Conservation (phyloP, 2,113 vertebrate species). For the Trachemys scripta region DNA sequence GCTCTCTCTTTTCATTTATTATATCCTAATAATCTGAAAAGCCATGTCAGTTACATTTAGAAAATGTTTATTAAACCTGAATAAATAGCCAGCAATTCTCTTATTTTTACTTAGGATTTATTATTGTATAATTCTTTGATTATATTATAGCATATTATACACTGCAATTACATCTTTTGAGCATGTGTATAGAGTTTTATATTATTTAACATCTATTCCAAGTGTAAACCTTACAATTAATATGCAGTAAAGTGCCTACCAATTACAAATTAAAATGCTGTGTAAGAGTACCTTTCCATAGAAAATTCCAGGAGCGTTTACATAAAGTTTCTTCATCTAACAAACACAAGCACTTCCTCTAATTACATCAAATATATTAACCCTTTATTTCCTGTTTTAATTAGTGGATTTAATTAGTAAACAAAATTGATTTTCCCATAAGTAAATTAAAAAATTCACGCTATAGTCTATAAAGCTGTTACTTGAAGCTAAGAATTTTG, state of each 20-base stretch:
- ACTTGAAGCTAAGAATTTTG: slow-evolving; percentile 31
- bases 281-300: neutral
- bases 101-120: neutral
- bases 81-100: neutral
- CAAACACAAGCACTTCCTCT: neutral
- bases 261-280: neutral
- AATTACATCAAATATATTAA: slow-evolving; percentile 37
- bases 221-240: neutral
- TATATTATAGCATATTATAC: neutral
- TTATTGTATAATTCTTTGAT: neutral
- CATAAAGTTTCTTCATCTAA: slow-evolving; percentile 46
- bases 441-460: slow-evolving; percentile 49
- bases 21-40: neutral
- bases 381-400: slow-evolving; percentile 22
- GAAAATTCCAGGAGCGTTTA: slow-evolving; percentile 31
- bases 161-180: neutral
- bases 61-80: neutral
- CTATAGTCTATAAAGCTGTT: neutral
- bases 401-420: slow-evolving; percentile 51
- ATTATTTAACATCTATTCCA: neutral
- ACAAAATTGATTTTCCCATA: slow-evolving; percentile 36
- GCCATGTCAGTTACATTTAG: neutral
- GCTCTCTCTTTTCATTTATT: neutral
- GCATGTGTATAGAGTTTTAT: neutral
- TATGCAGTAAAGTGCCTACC: neutral